phyloP scores from a whole-genome alignment of 2,113 vertebrate genomes.

The Nerophis ophidion region DNA sequence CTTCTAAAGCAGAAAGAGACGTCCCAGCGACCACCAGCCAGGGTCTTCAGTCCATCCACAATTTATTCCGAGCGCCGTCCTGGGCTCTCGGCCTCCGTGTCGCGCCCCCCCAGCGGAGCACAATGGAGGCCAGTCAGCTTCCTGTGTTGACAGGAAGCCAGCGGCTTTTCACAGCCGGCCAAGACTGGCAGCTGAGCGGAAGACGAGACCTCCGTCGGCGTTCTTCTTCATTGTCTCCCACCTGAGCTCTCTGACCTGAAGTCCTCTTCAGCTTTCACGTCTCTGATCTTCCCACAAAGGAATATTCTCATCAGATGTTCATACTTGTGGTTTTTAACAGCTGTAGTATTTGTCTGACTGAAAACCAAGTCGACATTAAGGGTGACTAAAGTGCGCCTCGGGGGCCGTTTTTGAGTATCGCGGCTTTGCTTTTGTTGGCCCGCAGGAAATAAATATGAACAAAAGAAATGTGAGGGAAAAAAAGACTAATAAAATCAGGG shows the following conservation, averaged over 20 bases:
- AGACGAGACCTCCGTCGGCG: conserved; percentile 46
- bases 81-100: conserved; percentile 25
- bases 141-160: conserved; percentile 66
- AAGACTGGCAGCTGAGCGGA: conserved; percentile 72
- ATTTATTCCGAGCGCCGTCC: conserved; percentile 49
- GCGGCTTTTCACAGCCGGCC: conserved; percentile 69
- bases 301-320: conserved; percentile 6
- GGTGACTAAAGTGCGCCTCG: too few relatives aligned
- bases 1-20: background rate
- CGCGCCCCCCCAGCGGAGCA: conserved; percentile 31
- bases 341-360: too few relatives aligned
- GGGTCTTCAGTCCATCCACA: conserved; percentile 38
- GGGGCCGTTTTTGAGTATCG: too few relatives aligned
- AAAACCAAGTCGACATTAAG: too few relatives aligned
- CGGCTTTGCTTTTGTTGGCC: too few relatives aligned
- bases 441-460: too few relatives aligned
- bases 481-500: too few relatives aligned
- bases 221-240: conserved; percentile 23
- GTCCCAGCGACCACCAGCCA: conserved; percentile 14
- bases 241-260: conserved; percentile 1
- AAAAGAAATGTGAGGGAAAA: too few relatives aligned
- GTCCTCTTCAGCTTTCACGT: conserved; percentile 1
- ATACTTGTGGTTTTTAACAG: too few relatives aligned
- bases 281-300: conserved; percentile 10
- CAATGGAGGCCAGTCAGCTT: conserved; percentile 66